Conservation (phyloP, 2,888 invertebrate genomes). For the Melinopterus prodromus region DNA sequence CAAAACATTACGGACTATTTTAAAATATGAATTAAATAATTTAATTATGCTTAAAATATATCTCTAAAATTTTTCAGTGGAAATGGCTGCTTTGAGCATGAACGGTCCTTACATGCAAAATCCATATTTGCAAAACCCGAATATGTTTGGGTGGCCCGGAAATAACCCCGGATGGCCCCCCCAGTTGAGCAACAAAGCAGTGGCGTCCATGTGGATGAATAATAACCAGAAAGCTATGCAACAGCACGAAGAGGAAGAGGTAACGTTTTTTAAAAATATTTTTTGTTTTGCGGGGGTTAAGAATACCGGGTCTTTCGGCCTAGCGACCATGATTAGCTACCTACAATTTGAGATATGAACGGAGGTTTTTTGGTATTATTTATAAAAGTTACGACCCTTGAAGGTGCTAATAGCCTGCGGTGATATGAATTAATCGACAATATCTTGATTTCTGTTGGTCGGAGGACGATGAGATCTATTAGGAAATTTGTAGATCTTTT, state of each 20-base stretch:
- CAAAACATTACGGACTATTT: neutral
- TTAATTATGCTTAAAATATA: neutral
- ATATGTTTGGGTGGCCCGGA: slow-evolving; percentile 51
- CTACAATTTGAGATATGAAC: too few species aligned
- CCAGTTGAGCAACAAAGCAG: slow-evolving; percentile 63
- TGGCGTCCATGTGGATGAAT: slow-evolving; percentile 69
- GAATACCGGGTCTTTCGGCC: too few species aligned
- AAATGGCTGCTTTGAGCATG: slow-evolving; percentile 68
- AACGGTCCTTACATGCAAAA: slow-evolving; percentile 56
- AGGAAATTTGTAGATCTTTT: too few species aligned
- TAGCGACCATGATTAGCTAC: too few species aligned
- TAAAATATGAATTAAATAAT: slow-evolving; percentile 6
- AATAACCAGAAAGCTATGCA: slow-evolving; percentile 52
- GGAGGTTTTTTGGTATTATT: too few species aligned
- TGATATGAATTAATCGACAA: too few species aligned
- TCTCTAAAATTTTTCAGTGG: slow-evolving; percentile 62
- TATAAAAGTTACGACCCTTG: too few species aligned
- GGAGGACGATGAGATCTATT: too few species aligned
- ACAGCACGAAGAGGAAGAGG: slow-evolving; percentile 57
- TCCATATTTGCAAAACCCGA: slow-evolving; percentile 57
- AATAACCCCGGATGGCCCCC: slow-evolving; percentile 53
- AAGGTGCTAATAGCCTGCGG: too few species aligned
- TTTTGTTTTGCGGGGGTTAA: too few species aligned
- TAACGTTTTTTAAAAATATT: neutral
- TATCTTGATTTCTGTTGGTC: too few species aligned